Evolutionary conservation across 2,113 vertebrate genomes (phyloP).

Genomic region (Poecile atricapillus): DNA sequence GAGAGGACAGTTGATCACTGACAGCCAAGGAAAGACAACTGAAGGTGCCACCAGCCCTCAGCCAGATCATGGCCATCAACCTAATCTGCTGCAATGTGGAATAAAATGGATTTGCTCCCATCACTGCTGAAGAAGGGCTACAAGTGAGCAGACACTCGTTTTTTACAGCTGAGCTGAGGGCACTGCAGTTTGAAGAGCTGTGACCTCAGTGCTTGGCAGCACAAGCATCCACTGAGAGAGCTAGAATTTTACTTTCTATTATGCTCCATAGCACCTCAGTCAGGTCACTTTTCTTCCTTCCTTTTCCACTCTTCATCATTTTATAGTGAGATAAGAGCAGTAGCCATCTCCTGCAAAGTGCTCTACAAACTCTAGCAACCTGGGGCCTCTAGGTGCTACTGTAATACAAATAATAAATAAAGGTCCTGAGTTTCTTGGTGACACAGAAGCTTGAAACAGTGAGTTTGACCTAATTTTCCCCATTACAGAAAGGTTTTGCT

Average conservation of each 20-base stretch:
- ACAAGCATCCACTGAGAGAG: not conserved
- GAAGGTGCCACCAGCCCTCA: not conserved
- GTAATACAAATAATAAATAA: constrained; percentile 36
- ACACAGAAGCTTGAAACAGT: not conserved
- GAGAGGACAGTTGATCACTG: not conserved
- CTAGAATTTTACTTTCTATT: not conserved
- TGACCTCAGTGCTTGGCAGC: not conserved
- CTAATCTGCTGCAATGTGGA: not conserved
- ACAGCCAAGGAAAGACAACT: not conserved
- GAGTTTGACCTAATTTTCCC: not conserved
- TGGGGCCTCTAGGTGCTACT: constrained; percentile 35
- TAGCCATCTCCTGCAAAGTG: not conserved
- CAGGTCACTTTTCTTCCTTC: not conserved
- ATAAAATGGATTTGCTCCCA: not conserved
- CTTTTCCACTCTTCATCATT: not conserved
- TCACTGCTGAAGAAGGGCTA: not conserved
- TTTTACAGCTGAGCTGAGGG: not conserved
- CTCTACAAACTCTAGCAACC: not conserved
- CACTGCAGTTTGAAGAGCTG: not conserved
- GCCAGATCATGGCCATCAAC: not conserved
- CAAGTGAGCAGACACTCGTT: not conserved
- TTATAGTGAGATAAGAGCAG: not conserved
- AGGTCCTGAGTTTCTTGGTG: not conserved
- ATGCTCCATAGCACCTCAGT: not conserved
- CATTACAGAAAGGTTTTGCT: accelerated